Base-by-base conservation (phyloP, 2,113 vertebrate species). In the Raja brachyura region DNA sequence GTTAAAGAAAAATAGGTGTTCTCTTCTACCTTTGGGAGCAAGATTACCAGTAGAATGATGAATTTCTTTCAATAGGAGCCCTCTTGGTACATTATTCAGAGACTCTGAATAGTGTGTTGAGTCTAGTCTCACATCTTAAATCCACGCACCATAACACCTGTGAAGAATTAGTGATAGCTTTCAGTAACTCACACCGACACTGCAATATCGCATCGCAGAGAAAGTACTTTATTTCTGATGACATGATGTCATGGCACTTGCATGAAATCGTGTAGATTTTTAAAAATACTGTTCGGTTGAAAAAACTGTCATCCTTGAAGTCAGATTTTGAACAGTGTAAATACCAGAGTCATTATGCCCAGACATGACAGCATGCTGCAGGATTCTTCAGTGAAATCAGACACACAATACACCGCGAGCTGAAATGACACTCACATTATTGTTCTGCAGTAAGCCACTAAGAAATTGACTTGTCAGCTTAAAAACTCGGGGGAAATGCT, bases 401-500 rank as follows among this genome's bases (percentile, higher is more conserved):
- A 74, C 81, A 68, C 81, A 54, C 92, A 93, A 20, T 93, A 93
- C 94, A 93, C 93, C 93, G 79, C 20, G 93, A 94, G 10, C 76
- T 0, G 0, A 74, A n/a, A 86, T 93, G 93, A 94, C 94, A 94
- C 93, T 93, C 90, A 93, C 63, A 93, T 94, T 61, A 90, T 94
- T 95, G 93, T 94, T 94, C 93, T 90, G 61, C 93, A 10, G 61
- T 0, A 6, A 22, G 81, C 93, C 78, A 54, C 94, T 94, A 93
- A 94, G 93, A 93, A 95, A 94, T 93, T 14, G 73, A 61, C 85
- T 93, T 85, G 75, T 93, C 18, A 1, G 16, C 93, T 93, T 94
- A 93, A 93, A 94, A 93, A 92, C 93, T 94, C 7, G 79, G 85
- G 56, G 22, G 95, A 96, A 96, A 96, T 95, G 94, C 94, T 94